These are phyloP conservation scores for Atrichornis clamosus DNA, from an alignment of 2,113 vertebrate genomes.

Conservation along the genomic window DNA sequence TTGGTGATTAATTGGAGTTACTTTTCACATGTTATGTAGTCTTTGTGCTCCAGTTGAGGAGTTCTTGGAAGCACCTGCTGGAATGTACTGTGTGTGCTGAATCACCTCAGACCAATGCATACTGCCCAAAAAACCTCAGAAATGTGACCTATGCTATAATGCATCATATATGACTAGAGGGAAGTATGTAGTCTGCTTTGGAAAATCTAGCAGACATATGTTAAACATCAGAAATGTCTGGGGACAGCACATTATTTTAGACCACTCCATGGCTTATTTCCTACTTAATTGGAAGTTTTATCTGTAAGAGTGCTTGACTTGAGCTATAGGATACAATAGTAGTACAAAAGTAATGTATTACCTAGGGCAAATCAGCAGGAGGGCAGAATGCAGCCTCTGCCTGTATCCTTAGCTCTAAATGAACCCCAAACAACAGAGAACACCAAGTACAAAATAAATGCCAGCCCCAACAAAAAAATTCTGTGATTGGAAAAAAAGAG, in stretches of 20 bases:
- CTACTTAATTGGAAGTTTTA: background rate
- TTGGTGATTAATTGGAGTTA: background rate
- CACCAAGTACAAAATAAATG: background rate
- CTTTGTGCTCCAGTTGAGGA: background rate
- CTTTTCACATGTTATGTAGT: background rate
- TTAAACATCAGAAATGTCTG: background rate
- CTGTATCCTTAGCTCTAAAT: background rate
- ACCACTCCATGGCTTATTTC: background rate
- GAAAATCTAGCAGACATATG: background rate
- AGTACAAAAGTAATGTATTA: background rate
- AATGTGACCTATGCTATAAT: background rate
- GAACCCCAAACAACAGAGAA: background rate
- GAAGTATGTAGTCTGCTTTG: background rate
- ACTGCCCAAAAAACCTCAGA: background rate
- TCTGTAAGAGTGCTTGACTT: background rate
- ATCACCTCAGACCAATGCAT: background rate
- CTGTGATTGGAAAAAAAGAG: background rate
- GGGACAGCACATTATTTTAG: background rate
- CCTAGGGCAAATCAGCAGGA: background rate
- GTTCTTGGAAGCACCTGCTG: background rate
- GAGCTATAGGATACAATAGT: background rate
- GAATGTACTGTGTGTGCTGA: fast-evolving
- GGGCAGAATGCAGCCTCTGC: background rate
- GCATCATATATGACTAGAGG: background rate
- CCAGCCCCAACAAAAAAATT: background rate